Conservation (phyloP, 2,113 vertebrate genomes). For the Anser brachyrhynchus region DNA sequence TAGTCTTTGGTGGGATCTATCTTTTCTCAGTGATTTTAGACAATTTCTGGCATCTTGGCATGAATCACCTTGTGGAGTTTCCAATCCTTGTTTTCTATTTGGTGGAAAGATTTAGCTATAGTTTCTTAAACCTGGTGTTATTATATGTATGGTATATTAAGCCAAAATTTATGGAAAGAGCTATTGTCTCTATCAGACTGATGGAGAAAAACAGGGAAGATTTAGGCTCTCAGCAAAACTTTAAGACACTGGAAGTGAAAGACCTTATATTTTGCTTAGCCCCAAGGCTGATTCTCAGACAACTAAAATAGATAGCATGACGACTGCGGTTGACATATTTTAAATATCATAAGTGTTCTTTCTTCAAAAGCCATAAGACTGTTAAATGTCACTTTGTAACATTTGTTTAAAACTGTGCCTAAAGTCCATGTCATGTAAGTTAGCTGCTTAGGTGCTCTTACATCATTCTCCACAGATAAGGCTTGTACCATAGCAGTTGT, state of each 20-base stretch:
- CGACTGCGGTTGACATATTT: neutral
- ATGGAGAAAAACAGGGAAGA: neutral
- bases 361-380: neutral
- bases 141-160: neutral
- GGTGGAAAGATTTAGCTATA: neutral
- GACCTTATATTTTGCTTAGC: neutral
- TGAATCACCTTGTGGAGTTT: neutral
- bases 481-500: neutral
- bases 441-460: neutral
- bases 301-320: neutral
- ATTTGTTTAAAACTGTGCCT: neutral
- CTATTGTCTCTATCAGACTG: neutral
- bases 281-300: neutral
- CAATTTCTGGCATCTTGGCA: neutral
- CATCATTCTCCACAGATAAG: slow-evolving; percentile 32
- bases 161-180: neutral
- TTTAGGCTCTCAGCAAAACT: neutral
- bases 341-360: neutral
- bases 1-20: neutral
- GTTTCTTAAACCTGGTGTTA: neutral
- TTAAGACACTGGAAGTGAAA: neutral
- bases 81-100: neutral
- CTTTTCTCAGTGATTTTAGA: neutral
- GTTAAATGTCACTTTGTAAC: neutral
- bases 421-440: neutral